Evolutionary conservation across 2,797 vertebrate species (phyloP), one percentile per base, ranked within the genome.

Genomic region (Acrocephalus scirpaceus): DNA sequence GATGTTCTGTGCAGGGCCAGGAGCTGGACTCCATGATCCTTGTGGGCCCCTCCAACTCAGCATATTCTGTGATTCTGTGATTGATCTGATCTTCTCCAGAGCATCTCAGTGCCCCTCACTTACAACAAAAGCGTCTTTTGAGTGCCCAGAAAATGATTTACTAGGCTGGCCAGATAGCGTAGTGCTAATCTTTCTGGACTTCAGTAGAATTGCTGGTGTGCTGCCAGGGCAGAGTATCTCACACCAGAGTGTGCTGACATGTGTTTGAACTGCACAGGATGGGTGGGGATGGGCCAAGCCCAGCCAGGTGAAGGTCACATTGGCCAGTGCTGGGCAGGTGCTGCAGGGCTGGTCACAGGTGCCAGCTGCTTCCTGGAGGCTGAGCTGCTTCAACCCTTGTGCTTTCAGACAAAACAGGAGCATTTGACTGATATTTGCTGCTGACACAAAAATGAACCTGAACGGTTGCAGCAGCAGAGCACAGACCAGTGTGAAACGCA

Each of bases 261-360:
- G 2, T 1, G 1, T 23, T 66, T 14, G 22, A 42, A 30, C 66
- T 44, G 44, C 32, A 30, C 25, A 16, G 48, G 56, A 4, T 0
- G 2, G 50, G 53, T 2, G 26, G 75, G 72, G 51, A 86, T 34
- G 40, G 64, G 62, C 66, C 86, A 50, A 61, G 34, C 51, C 32
- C 1, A 4, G 36, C 14, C 32, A 38, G 29, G 29, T 75, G 26
- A 65, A 30, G 0, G 13, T n/a, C 36, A n/a, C 34, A 56, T 40
- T 51, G 61, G 57, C 27, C 4, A 25, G 11, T 8, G 38, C 62
- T 0, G 0, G 76, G 60, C 20, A 7, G 34, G 10, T 56, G 45
- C 67, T 38, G 22, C 44, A 13, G 64, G 83, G 72, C 60, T 83
- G 83, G 8, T n/a, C 0, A 0, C 17, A 4, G 65, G 57, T 42